Evolutionary conservation across 2,888 invertebrate species (phyloP).

Genomic region (Drosophila pseudotalamancana): DNA sequence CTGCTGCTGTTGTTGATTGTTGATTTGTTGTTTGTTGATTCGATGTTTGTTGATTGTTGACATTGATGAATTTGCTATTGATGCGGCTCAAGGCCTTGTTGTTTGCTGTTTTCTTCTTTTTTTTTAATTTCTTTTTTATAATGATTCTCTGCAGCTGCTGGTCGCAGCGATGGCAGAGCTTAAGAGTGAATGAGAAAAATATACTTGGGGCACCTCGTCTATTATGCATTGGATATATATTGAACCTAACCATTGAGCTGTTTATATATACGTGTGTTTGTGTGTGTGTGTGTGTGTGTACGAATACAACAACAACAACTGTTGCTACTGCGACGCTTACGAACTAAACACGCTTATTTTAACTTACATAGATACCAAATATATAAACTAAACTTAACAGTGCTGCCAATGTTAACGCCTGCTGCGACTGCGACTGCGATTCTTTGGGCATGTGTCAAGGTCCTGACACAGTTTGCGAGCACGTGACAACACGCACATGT

Average conservation of each 20-base stretch:
- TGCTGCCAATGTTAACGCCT: not conserved
- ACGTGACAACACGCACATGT: slow-evolving; percentile 4
- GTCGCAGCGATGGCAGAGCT: slow-evolving; percentile 18
- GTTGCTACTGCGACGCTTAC: slow-evolving; percentile 34
- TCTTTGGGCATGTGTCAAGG: slow-evolving; percentile 59
- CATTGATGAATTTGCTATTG: slow-evolving; percentile 16
- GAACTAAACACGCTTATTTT: slow-evolving; percentile 20
- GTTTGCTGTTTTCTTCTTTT: slow-evolving; percentile 7
- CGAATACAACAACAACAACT: slow-evolving; percentile 59
- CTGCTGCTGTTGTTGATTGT: slow-evolving; percentile 28
- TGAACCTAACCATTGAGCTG: not conserved
- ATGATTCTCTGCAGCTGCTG: slow-evolving; percentile 15
- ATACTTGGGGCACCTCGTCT: slow-evolving; percentile 50
- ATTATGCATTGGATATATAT: slow-evolving; percentile 61
- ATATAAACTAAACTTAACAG: slow-evolving; percentile 55
- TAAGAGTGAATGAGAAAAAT: slow-evolving; percentile 23
- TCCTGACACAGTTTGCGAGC: slow-evolving; percentile 63
- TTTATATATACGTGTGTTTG: not conserved
- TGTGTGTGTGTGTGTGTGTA: not conserved
- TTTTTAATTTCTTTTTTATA: slow-evolving; percentile 14
- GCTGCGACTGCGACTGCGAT: slow-evolving; percentile 14
- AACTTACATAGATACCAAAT: slow-evolving; percentile 36
- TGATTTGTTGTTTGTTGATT: slow-evolving; percentile 7
- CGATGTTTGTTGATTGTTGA: slow-evolving; percentile 20
- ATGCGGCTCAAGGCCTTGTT: slow-evolving; percentile 25